phyloP scores from a whole-genome alignment of 2,113 vertebrate genomes.

The Pygoscelis antarcticus region DNA sequence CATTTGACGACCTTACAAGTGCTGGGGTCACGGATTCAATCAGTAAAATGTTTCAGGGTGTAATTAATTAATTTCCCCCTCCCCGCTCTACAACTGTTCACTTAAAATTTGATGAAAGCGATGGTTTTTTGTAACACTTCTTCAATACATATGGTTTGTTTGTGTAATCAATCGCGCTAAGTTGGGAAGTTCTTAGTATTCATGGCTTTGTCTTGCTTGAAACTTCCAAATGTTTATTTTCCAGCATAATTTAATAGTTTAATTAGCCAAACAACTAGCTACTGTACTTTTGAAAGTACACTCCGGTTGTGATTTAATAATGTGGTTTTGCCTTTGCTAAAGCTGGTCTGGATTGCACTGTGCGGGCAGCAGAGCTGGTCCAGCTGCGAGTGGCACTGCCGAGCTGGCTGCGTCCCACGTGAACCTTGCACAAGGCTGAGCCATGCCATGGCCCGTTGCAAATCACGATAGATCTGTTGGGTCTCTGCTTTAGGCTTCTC shows the following conservation, averaged over 20 bases:
- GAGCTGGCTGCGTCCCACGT: fast-evolving
- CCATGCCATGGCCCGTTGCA: fast-evolving
- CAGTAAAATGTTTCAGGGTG: conserved; percentile 72
- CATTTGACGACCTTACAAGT: conserved; percentile 71
- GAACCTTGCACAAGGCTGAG: neutral
- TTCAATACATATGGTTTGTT: conserved; percentile 46
- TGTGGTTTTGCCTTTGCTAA: neutral
- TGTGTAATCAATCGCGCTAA: conserved; percentile 62
- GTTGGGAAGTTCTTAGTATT: conserved; percentile 50
- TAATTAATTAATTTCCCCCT: conserved; percentile 74
- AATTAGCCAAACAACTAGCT: conserved; percentile 44
- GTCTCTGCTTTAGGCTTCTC: neutral
- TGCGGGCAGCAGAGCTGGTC: fast-evolving
- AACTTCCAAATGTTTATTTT: conserved; percentile 64
- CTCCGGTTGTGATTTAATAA: neutral
- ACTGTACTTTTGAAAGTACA: neutral
- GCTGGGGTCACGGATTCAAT: conserved; percentile 70
- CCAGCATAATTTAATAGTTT: conserved; percentile 55
- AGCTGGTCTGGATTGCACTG: neutral
- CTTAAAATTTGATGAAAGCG: conserved; percentile 68
- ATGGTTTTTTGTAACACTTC: conserved; percentile 45
- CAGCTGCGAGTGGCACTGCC: neutral
- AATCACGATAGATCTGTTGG: neutral
- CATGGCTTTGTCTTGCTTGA: conserved; percentile 38
- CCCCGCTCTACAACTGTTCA: conserved; percentile 18